Conservation (phyloP, 1,140 invertebrate genomes). For the Sesamia nonagrioides region DNA sequence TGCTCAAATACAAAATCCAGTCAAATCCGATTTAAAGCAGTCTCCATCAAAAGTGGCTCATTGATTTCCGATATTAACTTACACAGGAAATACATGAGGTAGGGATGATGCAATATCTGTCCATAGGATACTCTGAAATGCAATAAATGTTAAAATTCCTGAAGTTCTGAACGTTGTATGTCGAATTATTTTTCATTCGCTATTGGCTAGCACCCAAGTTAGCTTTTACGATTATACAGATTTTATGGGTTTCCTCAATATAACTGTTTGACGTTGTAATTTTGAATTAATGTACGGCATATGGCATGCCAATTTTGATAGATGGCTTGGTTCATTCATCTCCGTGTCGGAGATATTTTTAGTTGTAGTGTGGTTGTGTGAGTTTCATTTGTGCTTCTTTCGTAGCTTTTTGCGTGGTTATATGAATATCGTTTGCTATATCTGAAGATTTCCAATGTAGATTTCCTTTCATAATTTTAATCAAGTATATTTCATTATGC, state of each 20-base stretch:
- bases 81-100: not conserved
- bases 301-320: slow-evolving; percentile 35
- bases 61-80: slow-evolving; percentile 9
- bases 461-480: too few relatives aligned
- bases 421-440: not conserved
- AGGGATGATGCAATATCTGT: slow-evolving; percentile 42
- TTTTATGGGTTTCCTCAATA: slow-evolving; percentile 83
- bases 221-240: slow-evolving; percentile 82
- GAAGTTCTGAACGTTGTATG: slow-evolving; percentile 69
- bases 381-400: not conserved
- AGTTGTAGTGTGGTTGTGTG: not conserved
- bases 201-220: slow-evolving; percentile 76
- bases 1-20: too few relatives aligned
- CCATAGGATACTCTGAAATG: slow-evolving; percentile 49
- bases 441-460: too few relatives aligned
- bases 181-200: slow-evolving; percentile 84
- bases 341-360: slow-evolving; percentile 20
- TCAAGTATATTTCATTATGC: too few relatives aligned
- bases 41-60: too few relatives aligned
- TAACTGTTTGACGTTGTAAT: slow-evolving; percentile 73
- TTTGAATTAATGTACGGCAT: slow-evolving; percentile 41
- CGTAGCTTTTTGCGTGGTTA: not conserved
- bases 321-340: slow-evolving; percentile 29
- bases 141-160: slow-evolving; percentile 62
- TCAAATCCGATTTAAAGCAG: too few relatives aligned